Conservation (phyloP, 2,797 vertebrate genomes). For the Alfaro cultratus region DNA sequence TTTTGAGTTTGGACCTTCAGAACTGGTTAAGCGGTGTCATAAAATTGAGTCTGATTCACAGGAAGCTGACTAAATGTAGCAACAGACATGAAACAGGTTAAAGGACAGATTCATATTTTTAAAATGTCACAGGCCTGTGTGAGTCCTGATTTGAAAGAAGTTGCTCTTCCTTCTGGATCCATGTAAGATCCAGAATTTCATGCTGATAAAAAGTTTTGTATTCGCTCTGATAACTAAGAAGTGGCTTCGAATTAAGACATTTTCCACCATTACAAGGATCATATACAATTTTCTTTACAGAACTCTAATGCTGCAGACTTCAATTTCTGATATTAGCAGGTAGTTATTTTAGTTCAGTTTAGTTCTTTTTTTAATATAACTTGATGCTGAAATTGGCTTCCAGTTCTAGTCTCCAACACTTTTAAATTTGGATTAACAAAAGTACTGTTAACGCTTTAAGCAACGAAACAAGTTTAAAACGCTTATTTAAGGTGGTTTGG, state of each 20-base stretch:
- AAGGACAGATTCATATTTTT: conserved; percentile 27
- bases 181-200: neutral
- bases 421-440: neutral
- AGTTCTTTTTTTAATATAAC: neutral
- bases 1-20: conserved; percentile 57
- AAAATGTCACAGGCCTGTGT: neutral
- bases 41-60: conserved; percentile 34
- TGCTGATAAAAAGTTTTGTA: neutral
- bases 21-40: conserved; percentile 10
- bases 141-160: neutral
- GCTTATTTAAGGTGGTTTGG: neutral
- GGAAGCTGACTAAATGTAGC: conserved; percentile 8
- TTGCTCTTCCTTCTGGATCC: neutral
- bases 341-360: neutral
- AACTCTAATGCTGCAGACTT: neutral
- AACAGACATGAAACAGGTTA: conserved; percentile 5
- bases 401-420: neutral
- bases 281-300: neutral
- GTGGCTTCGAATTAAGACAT: neutral
- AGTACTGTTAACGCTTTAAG: neutral
- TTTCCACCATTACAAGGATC: neutral
- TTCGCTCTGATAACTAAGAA: neutral
- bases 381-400: neutral
- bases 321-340: neutral
- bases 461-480: neutral